Evolutionary conservation across 1,140 invertebrate species (phyloP), one percentile per base, ranked within the genome.

Genomic region (Neodiprion lecontei): DNA sequence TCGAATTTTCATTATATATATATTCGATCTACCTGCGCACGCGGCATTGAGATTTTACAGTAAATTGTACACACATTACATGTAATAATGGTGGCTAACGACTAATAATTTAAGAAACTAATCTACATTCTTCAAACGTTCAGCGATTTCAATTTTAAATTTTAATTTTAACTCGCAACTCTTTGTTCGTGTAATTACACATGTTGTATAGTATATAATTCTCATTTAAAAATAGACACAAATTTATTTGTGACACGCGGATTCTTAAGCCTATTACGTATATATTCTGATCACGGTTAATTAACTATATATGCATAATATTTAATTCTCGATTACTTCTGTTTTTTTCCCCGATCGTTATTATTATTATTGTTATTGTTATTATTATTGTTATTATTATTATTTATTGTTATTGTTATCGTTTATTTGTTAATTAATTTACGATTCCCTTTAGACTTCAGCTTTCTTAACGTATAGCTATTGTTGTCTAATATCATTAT

Each of bases 221-320:
- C 74, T 74, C 77, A 79, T 87, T 87, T 85, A 87, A 88, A 88
- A 88, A 88, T 88, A 88, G 86, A 88, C 85, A 87, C 83, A 86
- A 85, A 83, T 84, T 82, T 84, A 74, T 80, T 85, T 78, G 83
- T 82, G 82, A 83, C 80, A 86, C 82, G 83, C 79, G 77, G 81
- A 79, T 73, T 84, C 82, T 86, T 86, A 87, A 73, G 68, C 77
- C 86, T 88, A 88, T 88, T 89, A 89, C 87, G 88, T 88, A 89
- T 89, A 87, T 77, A 69, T 87, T 76, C 78, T 85, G 81, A 89
- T 88, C 87, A 88, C 88, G 85, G 83, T 87, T 85, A 85, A 83
- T 61, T 61, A 61, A 61, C n/a, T n/a, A 61, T 61, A 61, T 61
- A 61, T 61, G 53, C 11, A 12, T 61, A n/a, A 61, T 12, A 1